These are phyloP conservation scores for Cataglyphis cursor DNA, from an alignment of 2,888 invertebrate genomes.

Conservation along the genomic window DNA sequence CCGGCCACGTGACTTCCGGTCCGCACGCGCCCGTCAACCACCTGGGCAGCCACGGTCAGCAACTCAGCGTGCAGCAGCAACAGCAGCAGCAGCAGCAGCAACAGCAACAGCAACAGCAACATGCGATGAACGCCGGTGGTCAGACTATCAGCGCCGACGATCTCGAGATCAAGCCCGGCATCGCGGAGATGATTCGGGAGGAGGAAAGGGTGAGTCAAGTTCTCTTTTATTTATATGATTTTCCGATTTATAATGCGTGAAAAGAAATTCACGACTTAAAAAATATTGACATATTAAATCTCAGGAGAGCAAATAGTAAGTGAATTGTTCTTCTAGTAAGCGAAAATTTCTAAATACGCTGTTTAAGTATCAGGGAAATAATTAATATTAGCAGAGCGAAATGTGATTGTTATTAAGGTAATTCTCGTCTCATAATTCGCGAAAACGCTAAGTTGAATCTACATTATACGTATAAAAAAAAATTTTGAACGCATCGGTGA, in stretches of 20 bases:
- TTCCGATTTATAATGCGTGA: neutral
- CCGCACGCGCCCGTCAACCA: conserved; percentile 82
- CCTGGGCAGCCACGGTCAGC: conserved; percentile 82
- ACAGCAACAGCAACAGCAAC: conserved; percentile 79
- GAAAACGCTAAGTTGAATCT: neutral
- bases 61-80: conserved; percentile 79
- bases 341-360: neutral
- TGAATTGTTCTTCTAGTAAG: neutral
- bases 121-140: conserved; percentile 73
- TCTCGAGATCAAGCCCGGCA: conserved; percentile 97
- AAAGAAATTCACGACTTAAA: neutral
- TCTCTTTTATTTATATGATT: neutral
- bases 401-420: neutral
- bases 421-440: conserved; percentile 23
- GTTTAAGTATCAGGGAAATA: neutral
- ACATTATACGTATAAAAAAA: neutral
- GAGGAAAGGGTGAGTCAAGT: conserved; percentile 95
- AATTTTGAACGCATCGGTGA: neutral
- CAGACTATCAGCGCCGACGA: conserved; percentile 89
- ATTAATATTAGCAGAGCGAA: neutral
- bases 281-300: neutral
- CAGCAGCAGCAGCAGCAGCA: conserved; percentile 80
- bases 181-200: conserved; percentile 98
- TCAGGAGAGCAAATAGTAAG: neutral
- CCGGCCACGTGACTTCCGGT: conserved; percentile 85